Base-by-base conservation (phyloP, 2,797 vertebrate genomes). In the Australoheros facetus region DNA sequence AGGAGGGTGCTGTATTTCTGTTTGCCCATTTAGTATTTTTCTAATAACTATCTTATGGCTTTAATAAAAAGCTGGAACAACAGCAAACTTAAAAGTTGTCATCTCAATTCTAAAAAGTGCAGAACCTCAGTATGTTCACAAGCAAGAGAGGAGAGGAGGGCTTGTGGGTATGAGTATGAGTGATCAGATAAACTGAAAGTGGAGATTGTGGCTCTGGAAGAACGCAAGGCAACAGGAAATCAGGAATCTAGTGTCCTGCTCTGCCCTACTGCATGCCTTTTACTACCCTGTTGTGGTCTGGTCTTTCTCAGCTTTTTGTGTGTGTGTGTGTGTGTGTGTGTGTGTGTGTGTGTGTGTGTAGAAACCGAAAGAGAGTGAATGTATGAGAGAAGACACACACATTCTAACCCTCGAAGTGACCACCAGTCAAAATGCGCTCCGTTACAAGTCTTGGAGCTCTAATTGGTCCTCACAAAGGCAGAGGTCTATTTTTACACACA, bases 251-350 rank as follows among this genome's bases (percentile, higher is more conserved):
- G 62, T 85, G 92, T 87, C 88, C 89, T 85, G 83, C 85, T 86
- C 85, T 90, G 80, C 80, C 77, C 80, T 62, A 73, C 86, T 82
- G 78, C 80, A 77, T 70, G 73, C 78, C 70, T 84, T 89, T 90
- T 84, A 91, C 86, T 85, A 62, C 81, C 78, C 78, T 89, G 87
- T 89, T 89, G 89, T 85, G 85, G 87, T 86, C 85, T 93, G 91
- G 79, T 83, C 83, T 89, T 84, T 84, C 82, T 88, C 85, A 86
- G 70, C 10, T 1, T 26, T 26, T 3, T 30, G 28, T 30, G 28
- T 30, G 28, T 30, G 28, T 75, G 59, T 48, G 71, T 75, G 64
- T 83, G 57, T 84, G 80, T 79, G 60, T 30, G 28, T 30, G 28
- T 30, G 28, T 30, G 28, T 75, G 59, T 48, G 71, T 75, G 64